Conservation (phyloP, 1,140 invertebrate species). For the Heterodera schachtii region DNA sequence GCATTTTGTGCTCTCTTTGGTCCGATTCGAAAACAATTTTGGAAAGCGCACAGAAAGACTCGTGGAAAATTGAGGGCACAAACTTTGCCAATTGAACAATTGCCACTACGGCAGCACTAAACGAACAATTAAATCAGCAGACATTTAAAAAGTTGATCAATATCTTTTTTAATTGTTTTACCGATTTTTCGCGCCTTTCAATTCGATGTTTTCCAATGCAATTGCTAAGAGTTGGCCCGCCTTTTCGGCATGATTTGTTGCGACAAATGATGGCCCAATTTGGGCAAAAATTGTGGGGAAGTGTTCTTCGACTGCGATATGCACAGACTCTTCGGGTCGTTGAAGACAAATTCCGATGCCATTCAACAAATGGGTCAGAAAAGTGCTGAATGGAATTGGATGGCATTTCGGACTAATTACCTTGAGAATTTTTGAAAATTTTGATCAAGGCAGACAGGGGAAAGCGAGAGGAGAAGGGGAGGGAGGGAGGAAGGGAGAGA, state of each 20-base stretch:
- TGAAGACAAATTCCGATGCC: constrained; percentile 16
- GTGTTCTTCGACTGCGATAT: constrained; percentile 25
- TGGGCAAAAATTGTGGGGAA: constrained; percentile 32
- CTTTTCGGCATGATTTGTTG: constrained; percentile 26
- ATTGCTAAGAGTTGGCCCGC: constrained; percentile 35
- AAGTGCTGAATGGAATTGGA: constrained; percentile 32
- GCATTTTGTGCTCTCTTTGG: constrained; percentile 31
- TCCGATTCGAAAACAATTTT: constrained; percentile 20
- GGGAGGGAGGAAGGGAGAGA: no score
- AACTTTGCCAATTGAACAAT: constrained; percentile 32
- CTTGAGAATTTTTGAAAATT: no score
- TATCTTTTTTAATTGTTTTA: background rate
- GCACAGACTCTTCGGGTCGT: constrained; percentile 39
- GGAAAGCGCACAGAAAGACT: constrained; percentile 37
- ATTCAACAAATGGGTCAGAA: constrained; percentile 29
- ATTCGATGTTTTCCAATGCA: constrained; percentile 29
- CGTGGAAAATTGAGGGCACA: constrained; percentile 42
- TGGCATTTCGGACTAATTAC: background rate
- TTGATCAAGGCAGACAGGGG: no score
- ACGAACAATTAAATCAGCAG: no score
- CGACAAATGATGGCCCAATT: constrained; percentile 22
- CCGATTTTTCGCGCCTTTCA: constrained; percentile 23
- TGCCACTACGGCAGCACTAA: constrained; percentile 32
- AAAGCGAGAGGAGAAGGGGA: no score
- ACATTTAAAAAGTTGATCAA: background rate